A percentile compares a stretch with the other conserved stretches of the same genome.
These are phyloP conservation scores for Canis aureus DNA, from an alignment of 2,113 vertebrate genomes.

Conservation along the genomic window DNA sequence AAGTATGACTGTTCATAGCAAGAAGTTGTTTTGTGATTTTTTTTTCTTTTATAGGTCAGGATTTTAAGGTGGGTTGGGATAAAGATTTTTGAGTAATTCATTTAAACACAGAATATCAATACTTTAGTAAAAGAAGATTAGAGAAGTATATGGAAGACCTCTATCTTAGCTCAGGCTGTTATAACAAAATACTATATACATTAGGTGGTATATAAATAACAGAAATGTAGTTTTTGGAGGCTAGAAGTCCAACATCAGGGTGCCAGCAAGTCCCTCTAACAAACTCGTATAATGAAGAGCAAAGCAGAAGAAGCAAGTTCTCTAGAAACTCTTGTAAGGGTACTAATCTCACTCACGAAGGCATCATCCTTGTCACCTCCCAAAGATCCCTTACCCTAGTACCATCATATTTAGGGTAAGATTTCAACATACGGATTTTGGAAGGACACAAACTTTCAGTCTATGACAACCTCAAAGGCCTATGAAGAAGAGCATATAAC, in stretches of 20 bases:
- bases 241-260: neutral
- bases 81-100: neutral
- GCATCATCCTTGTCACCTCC: neutral
- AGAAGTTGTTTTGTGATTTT: neutral
- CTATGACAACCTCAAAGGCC: neutral
- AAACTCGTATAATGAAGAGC: neutral
- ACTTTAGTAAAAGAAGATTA: neutral
- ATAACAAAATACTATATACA: neutral
- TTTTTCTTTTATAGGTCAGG: neutral
- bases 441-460: neutral
- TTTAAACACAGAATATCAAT: neutral
- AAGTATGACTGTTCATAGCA: neutral
- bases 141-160: neutral
- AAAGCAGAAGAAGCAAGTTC: neutral
- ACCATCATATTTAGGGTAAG: neutral
- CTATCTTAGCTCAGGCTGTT: neutral
- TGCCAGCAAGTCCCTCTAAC: neutral
- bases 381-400: neutral
- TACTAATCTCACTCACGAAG: neutral
- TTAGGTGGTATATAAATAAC: neutral
- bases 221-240: neutral
- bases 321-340: neutral
- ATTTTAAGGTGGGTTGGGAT: neutral
- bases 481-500: neutral
- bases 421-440: neutral